phyloP scores from a whole-genome alignment of 2,888 invertebrate species.

The Alsophila aescularia region DNA sequence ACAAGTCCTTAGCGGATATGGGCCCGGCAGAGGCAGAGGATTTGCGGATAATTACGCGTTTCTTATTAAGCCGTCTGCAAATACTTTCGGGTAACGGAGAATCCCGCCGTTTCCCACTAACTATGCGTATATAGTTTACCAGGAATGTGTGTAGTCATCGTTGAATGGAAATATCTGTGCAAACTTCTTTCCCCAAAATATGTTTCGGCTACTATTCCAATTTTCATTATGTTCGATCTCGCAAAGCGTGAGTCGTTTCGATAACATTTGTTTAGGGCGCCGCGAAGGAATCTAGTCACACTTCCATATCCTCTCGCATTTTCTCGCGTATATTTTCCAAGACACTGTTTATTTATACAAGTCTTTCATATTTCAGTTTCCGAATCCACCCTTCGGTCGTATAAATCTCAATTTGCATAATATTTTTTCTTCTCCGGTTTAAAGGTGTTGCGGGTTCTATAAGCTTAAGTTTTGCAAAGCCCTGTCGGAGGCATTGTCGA shows the following conservation, averaged over 20 bases:
- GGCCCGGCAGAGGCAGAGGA: slow-evolving; percentile 44
- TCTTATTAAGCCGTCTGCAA: slow-evolving; percentile 70
- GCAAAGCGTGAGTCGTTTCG: slow-evolving; percentile 17
- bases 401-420: slow-evolving; percentile 66
- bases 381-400: slow-evolving; percentile 47
- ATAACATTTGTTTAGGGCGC: slow-evolving; percentile 31
- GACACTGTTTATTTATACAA: slow-evolving; percentile 45
- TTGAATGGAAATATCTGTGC: not conserved
- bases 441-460: slow-evolving; percentile 48
- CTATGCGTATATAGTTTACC: slow-evolving; percentile 15
- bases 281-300: slow-evolving; percentile 26
- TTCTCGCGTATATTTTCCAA: slow-evolving; percentile 35
- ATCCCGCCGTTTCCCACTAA: slow-evolving; percentile 3
- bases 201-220: slow-evolving; percentile 20
- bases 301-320: slow-evolving; percentile 30
- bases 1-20: slow-evolving; percentile 64
- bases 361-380: slow-evolving; percentile 52
- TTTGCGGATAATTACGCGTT: slow-evolving; percentile 71
- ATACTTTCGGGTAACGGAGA: slow-evolving; percentile 49
- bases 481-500: slow-evolving; percentile 21
- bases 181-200: slow-evolving; percentile 5
- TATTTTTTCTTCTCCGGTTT: slow-evolving; percentile 55
- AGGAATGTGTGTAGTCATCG: not conserved
- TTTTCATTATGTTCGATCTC: slow-evolving; percentile 19
- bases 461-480: slow-evolving; percentile 31